Conservation (phyloP, 2,797 vertebrate species). For the Acipenser oxyrinchus region DNA sequence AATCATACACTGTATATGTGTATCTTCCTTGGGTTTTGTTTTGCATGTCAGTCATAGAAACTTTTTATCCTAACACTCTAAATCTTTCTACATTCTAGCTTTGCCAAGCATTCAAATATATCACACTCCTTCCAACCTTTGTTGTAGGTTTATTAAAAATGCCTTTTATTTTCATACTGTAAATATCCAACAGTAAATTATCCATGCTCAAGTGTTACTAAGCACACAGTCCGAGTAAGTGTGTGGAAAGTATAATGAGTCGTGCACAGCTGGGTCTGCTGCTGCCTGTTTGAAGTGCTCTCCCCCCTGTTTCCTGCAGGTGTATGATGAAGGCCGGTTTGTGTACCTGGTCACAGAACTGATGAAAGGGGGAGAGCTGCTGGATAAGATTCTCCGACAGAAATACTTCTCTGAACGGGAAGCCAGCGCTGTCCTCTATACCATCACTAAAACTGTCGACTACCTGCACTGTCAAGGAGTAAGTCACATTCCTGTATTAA, state of each 20-base stretch:
- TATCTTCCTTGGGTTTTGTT: neutral
- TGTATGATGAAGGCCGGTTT: slow-evolving; percentile 69
- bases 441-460: slow-evolving; percentile 71
- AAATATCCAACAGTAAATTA: neutral
- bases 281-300: slow-evolving; percentile 13
- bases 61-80: too few species aligned
- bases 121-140: too few species aligned
- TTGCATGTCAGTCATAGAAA: neutral
- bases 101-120: too few species aligned
- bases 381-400: slow-evolving; percentile 71
- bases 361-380: slow-evolving; percentile 77
- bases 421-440: slow-evolving; percentile 69
- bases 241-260: neutral
- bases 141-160: too few species aligned
- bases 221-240: neutral
- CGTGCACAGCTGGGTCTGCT: neutral
- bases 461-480: slow-evolving; percentile 78
- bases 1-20: neutral
- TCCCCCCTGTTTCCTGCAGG: slow-evolving; percentile 43
- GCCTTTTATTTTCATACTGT: too few species aligned
- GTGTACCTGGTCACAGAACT: slow-evolving; percentile 75
- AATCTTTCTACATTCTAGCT: too few species aligned
- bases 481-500: slow-evolving; percentile 27
- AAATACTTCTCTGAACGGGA: slow-evolving; percentile 78
- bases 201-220: neutral